Percentiles rank a stretch among this genome's conserved stretches.
Conservation (phyloP, 2,113 vertebrate species). For the Eurystomus gularis region DNA sequence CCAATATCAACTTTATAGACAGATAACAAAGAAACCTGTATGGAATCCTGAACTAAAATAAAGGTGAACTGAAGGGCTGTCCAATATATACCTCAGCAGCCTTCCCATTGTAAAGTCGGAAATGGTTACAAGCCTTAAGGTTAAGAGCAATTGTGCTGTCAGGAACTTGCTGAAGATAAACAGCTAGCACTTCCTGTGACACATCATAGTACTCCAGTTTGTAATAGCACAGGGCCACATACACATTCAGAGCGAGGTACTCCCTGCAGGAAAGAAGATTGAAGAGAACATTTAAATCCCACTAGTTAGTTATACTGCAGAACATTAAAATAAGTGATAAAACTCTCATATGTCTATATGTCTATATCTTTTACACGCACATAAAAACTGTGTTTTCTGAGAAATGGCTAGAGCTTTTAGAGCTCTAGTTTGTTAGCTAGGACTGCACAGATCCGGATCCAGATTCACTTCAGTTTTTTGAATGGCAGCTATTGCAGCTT, state of each 20-base stretch:
- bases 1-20: not conserved
- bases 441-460: not conserved
- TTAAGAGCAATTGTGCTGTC: constrained; percentile 97
- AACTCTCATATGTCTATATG: not conserved
- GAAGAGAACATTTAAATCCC: not conserved
- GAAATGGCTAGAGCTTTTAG: not conserved
- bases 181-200: constrained; percentile 93
- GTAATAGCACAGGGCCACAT: constrained; percentile 97
- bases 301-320: not conserved
- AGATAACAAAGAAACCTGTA: not conserved
- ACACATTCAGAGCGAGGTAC: constrained; percentile 94
- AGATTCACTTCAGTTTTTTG: not conserved
- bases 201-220: constrained; percentile 98
- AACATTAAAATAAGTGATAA: not conserved
- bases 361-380: not conserved
- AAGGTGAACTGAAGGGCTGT: constrained; percentile 1
- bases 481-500: not conserved
- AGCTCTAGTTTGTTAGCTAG: not conserved
- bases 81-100: constrained; percentile 87
- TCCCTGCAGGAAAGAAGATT: constrained; percentile 77
- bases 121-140: constrained; percentile 97
- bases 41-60: not conserved
- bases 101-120: constrained; percentile 94
- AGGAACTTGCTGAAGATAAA: constrained; percentile 94
- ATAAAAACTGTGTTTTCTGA: not conserved